A percentile compares a stretch with the other conserved stretches of the same genome.
Evolutionary conservation across 2,797 vertebrate genomes (phyloP).

Genomic region (Valencia hispanica): DNA sequence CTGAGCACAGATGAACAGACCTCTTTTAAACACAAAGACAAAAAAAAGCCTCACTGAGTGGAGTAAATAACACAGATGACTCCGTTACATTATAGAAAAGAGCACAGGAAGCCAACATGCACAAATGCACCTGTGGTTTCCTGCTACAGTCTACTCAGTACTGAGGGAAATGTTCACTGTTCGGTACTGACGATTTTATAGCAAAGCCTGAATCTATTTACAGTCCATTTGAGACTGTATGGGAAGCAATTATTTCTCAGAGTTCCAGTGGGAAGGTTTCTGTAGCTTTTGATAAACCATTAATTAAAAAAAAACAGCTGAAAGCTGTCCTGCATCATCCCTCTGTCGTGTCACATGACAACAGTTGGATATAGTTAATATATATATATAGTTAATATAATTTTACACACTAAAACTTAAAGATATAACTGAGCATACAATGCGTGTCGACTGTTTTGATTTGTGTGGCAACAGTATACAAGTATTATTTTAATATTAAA

Average conservation of each 20-base stretch:
- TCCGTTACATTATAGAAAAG: not conserved
- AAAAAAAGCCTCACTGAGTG: not conserved
- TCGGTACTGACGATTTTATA: not conserved
- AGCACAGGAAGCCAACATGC: not conserved
- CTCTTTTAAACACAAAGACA: not conserved
- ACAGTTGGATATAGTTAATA: not conserved
- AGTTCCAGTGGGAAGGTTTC: not conserved
- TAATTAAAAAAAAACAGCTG: too few relatives aligned
- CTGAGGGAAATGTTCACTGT: not conserved
- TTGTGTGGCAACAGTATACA: not conserved
- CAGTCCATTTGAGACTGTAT: not conserved
- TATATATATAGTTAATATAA: too few relatives aligned
- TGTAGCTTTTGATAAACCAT: not conserved
- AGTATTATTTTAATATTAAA: not conserved
- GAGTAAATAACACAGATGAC: constrained; percentile 20
- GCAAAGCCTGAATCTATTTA: constrained; percentile 2
- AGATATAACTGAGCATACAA: not conserved
- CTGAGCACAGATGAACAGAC: constrained; percentile 1
- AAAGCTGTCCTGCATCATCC: not conserved
- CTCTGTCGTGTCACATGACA: not conserved
- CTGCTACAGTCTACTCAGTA: not conserved
- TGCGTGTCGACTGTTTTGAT: not conserved
- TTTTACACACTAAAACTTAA: not conserved
- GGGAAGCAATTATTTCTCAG: constrained; percentile 3
- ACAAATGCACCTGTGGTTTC: not conserved